Base-by-base conservation (phyloP, 2,888 invertebrate species). In the Tetragonula carbonaria region DNA sequence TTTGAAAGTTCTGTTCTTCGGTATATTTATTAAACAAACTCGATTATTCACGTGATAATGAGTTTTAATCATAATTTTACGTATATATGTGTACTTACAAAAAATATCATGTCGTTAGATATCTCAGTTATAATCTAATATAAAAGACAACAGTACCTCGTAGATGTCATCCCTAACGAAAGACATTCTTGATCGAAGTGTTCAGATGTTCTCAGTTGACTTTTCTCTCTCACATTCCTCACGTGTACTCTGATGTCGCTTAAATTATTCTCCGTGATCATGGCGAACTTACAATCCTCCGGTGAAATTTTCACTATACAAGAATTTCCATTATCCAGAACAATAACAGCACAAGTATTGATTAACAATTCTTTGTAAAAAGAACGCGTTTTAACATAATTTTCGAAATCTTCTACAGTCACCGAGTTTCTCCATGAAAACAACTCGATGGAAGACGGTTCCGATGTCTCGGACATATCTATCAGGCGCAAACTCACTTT, bases 351-450 rank as follows among this genome's bases (percentile, higher is more conserved):
- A 18, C 95, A 94, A 74, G 96, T 95, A 92, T 96, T 97, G 50
- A 97, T 94, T 2, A 96, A 90, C 70, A 96, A 94, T 91, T 95
- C 95, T 86, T 95, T 95, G 3, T 95, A 94, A 1, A 95, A 95
- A 80, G 95, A 95, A 86, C 83, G 80, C 50, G 92, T 95, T 77
- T 95, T 95, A 80, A 96, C 92, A 21, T 94, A 93, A 88, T 93
- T 87, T 23, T 91, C 75, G 28, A 94, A 91, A 85, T 89, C 86
- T 74, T 93, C 90, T 70, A 88, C 88, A 83, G 86, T 92, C 77
- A 91, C 84, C 3, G 80, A 67, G 2, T 77, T 78, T 23, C 76
- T 75, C 23, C 81, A 76, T 0, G 95, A 95, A 8, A 95, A 91
- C 70, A 97, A 94, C 91, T 96, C 95, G 86, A 96, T 95, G 38